Evolutionary conservation across 2,888 invertebrate species (phyloP).

Genomic region (Apodemia mormo): DNA sequence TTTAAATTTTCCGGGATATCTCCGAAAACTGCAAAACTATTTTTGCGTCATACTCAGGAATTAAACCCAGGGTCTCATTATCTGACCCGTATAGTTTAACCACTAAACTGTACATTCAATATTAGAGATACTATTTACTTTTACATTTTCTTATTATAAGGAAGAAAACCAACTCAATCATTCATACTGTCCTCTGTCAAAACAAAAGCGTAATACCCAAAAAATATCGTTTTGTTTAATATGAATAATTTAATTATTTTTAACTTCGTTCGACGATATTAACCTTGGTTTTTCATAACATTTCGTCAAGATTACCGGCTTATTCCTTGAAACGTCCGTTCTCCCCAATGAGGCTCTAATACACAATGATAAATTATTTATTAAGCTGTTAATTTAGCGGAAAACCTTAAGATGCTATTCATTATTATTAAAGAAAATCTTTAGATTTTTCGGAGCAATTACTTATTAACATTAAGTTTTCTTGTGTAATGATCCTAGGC

Average conservation of each 20-base stretch:
- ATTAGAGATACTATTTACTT: too few relatives aligned
- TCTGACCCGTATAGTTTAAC: too few relatives aligned
- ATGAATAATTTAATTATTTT: slow-evolving; percentile 15
- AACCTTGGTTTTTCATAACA: slow-evolving; percentile 11
- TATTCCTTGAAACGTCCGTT: neutral
- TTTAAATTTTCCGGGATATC: too few relatives aligned
- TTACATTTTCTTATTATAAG: too few relatives aligned
- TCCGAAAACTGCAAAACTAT: too few relatives aligned
- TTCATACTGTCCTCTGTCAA: too few relatives aligned
- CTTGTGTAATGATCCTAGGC: too few relatives aligned
- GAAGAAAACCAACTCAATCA: too few relatives aligned
- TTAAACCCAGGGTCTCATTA: too few relatives aligned
- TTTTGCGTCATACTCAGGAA: too few relatives aligned
- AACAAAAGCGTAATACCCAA: neutral
- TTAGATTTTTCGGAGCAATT: neutral
- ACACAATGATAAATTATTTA: slow-evolving; percentile 18
- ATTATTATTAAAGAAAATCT: neutral
- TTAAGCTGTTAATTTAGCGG: slow-evolving; percentile 5
- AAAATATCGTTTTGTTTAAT: neutral
- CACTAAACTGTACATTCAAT: too few relatives aligned
- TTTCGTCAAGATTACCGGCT: slow-evolving; percentile 10
- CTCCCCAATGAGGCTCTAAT: slow-evolving; percentile 2
- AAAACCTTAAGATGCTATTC: slow-evolving; percentile 5
- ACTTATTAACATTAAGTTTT: too few relatives aligned
- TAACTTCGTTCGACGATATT: neutral